A percentile compares a stretch with the other conserved stretches of the same genome.
Evolutionary conservation across 2,797 vertebrate species (phyloP).

Genomic region (Sardinella longiceps): DNA sequence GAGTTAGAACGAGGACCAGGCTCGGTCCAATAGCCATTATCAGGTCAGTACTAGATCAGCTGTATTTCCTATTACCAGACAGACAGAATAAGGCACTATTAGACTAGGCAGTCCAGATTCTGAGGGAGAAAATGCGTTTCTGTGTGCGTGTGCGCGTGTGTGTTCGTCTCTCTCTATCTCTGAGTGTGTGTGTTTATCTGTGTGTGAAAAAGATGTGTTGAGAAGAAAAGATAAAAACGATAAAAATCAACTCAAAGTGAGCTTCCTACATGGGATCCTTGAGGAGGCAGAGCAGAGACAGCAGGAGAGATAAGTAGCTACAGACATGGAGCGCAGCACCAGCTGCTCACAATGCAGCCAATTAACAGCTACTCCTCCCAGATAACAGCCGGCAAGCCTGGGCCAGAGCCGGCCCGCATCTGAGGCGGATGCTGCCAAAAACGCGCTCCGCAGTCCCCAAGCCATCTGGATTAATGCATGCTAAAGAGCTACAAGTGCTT

Average conservation of each 20-base stretch:
- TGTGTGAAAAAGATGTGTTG: not conserved
- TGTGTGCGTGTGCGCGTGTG: not conserved
- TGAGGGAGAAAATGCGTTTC: constrained; percentile 53
- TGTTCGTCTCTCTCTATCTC: not conserved
- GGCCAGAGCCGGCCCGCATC: constrained; percentile 21
- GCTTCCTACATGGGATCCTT: not conserved
- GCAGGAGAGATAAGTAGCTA: not conserved
- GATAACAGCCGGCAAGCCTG: constrained; percentile 27
- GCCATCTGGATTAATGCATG: constrained; percentile 56
- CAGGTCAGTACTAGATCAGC: constrained; percentile 52
- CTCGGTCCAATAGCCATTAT: not conserved
- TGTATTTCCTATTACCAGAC: constrained; percentile 64
- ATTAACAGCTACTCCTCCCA: not conserved
- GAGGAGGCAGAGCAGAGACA: not conserved
- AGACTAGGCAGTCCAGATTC: constrained; percentile 73
- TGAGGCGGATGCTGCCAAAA: not conserved
- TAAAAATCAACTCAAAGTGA: not conserved
- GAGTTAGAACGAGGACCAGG: not conserved
- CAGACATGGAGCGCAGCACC: not conserved
- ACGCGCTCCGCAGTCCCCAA: not conserved
- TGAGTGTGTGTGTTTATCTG: not conserved
- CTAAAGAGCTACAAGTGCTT: constrained; percentile 46
- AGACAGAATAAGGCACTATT: constrained; percentile 82
- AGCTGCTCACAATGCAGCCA: constrained; percentile 19
- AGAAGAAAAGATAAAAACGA: not conserved